Evolutionary conservation across 2,797 vertebrate genomes (phyloP).

Genomic region (Galagoides demidoff): DNA sequence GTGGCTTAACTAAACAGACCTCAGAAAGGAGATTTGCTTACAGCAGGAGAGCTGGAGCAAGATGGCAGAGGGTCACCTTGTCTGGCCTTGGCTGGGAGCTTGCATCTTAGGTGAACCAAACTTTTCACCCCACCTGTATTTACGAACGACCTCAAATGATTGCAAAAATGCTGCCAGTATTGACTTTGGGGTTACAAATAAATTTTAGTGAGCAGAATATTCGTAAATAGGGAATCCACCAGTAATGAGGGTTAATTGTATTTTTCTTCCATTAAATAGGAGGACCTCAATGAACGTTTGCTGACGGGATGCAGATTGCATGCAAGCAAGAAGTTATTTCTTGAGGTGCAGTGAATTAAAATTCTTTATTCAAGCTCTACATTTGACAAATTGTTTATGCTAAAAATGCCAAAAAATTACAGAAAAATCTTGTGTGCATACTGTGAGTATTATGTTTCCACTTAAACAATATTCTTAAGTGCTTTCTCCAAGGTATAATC

Average conservation of each 20-base stretch:
- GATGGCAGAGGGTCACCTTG: background rate
- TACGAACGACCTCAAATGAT: background rate
- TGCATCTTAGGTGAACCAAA: background rate
- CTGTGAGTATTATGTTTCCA: background rate
- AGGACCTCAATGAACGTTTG: slow-evolving; percentile 2
- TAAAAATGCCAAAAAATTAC: background rate
- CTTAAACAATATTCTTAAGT: background rate
- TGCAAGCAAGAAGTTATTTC: background rate
- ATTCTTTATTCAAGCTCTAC: slow-evolving; percentile 2
- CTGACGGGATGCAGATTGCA: background rate
- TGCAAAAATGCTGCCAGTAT: background rate
- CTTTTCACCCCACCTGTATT: background rate
- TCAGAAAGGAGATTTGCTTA: background rate
- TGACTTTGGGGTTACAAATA: background rate
- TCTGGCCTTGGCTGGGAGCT: background rate
- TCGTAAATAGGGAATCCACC: background rate
- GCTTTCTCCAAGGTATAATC: background rate
- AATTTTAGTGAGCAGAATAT: background rate
- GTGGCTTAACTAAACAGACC: background rate
- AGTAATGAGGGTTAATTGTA: background rate
- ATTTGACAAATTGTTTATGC: background rate
- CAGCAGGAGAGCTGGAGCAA: background rate
- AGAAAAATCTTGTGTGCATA: background rate
- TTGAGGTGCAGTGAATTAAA: background rate
- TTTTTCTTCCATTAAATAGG: slow-evolving; percentile 40